Base-by-base conservation (phyloP, 2,113 vertebrate genomes). In the Labeo rohita region DNA sequence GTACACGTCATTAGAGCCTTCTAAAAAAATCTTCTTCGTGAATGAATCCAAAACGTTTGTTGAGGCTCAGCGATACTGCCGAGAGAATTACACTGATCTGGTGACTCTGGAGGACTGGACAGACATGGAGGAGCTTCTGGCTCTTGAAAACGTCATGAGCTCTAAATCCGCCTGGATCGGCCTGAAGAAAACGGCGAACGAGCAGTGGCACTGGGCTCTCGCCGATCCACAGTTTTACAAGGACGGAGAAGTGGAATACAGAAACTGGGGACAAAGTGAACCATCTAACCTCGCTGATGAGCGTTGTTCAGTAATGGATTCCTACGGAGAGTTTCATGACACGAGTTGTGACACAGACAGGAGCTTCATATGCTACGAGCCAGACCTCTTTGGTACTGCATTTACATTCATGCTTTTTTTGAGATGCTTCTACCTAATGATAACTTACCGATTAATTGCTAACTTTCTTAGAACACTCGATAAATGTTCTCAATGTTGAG, bases 351-450 rank as follows among this genome's bases (percentile, higher is more conserved):
- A 0, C 10, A 2, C 2, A 0, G 0, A 0, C 7, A 9, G 4
- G 7, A 8, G 1, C 11, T 87, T 72, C 52, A 21, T 89, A 3
- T 89, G 85, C 78, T 89, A 89, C 52, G 50, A 89, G n/a, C 61
- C n/a, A 63, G 59, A 3, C 1, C 10, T 65, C 4, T 34, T 2
- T 34, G 63, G 23, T 65, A 23, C 12, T 13, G 11, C 23, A 66
- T 34, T 66, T 34, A 34, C 23, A 28, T 65, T 28, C 28, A 28
- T 12, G 23, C 61, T 12, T 23, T 65, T 65, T 28, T 28, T 28
- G 28, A 5, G 10, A 65, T 23, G 56, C 7, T 47, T 47, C 8
- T 6, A 45, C 6, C 43, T 1, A 45, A 47, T 47, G 45, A 7
- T 47, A 47, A 47, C 5, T 45, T 45, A 45, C 4, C 6, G 43